Conservation (phyloP, 2,113 vertebrate genomes). For the Gorsachius goisagi region DNA sequence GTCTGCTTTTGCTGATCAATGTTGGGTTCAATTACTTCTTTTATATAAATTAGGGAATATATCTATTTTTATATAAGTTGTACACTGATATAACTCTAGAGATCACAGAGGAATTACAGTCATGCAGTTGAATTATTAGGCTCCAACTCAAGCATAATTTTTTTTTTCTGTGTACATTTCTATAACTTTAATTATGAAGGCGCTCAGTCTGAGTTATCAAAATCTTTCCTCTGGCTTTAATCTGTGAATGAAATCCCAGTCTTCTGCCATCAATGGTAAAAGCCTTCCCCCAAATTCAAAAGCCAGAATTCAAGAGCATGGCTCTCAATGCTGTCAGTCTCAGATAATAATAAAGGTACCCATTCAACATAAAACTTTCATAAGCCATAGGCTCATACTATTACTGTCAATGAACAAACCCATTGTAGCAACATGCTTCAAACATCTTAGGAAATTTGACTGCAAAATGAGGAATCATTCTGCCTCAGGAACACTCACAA, state of each 20-base stretch:
- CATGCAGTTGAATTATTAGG: not conserved
- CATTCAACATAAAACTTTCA: not conserved
- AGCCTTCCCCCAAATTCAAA: not conserved
- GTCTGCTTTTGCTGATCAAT: not conserved
- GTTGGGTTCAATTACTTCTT: not conserved
- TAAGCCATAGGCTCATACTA: not conserved
- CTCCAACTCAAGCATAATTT: not conserved
- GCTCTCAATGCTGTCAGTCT: not conserved
- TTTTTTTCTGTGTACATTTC: not conserved
- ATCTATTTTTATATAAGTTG: not conserved
- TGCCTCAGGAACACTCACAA: not conserved
- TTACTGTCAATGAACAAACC: not conserved
- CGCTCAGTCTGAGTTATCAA: not conserved
- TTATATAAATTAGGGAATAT: not conserved
- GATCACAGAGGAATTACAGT: not conserved
- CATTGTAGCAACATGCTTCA: not conserved
- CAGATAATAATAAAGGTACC: not conserved
- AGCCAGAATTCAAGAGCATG: not conserved
- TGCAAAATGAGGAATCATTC: not conserved
- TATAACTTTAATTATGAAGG: not conserved
- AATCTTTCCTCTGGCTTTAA: not conserved
- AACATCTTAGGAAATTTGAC: not conserved
- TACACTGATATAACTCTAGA: not conserved
- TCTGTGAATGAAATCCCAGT: not conserved
- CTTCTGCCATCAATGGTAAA: not conserved